A percentile compares a stretch with the other conserved stretches of the same genome.
Conservation (phyloP, 2,888 invertebrate species). For the Amblyjoppa proteus region DNA sequence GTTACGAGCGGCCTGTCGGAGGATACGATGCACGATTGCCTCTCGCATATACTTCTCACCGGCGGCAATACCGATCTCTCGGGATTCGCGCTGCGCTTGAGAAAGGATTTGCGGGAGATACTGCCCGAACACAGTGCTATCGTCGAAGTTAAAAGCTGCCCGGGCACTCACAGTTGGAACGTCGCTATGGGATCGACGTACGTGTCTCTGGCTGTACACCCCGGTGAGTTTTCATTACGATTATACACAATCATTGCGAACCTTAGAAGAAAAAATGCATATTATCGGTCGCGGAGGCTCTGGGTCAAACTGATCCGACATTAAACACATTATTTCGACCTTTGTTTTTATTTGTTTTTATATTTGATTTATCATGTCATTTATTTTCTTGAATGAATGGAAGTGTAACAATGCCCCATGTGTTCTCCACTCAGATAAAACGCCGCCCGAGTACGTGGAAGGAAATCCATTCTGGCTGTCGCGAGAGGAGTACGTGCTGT, state of each 20-base stretch:
- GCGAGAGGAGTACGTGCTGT: slow-evolving; percentile 84
- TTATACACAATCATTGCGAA: slow-evolving; percentile 9
- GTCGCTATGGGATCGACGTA: slow-evolving; percentile 85
- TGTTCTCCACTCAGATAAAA: slow-evolving; percentile 79
- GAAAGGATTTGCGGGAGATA: slow-evolving; percentile 82
- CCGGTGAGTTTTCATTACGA: slow-evolving; percentile 74
- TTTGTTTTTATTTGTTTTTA: neutral
- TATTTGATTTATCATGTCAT: neutral
- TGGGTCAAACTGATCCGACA: no score
- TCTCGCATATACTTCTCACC: slow-evolving; percentile 84
- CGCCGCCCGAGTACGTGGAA: slow-evolving; percentile 82
- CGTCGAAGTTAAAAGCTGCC: slow-evolving; percentile 82
- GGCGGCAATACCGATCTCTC: slow-evolving; percentile 84
- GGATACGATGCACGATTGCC: slow-evolving; percentile 81
- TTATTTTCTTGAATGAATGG: neutral
- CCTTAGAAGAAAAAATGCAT: neutral
- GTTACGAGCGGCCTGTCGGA: slow-evolving; percentile 81
- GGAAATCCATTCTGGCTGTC: slow-evolving; percentile 85
- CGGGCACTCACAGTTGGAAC: slow-evolving; percentile 84
- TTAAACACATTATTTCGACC: no score
- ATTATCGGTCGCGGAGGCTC: no score
- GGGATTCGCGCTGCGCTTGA: slow-evolving; percentile 83
- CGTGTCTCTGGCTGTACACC: slow-evolving; percentile 83
- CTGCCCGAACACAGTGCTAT: slow-evolving; percentile 82
- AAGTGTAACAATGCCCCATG: neutral